Base-by-base conservation (phyloP, 2,888 invertebrate species). In the Himalopsyche kuldschensis region DNA sequence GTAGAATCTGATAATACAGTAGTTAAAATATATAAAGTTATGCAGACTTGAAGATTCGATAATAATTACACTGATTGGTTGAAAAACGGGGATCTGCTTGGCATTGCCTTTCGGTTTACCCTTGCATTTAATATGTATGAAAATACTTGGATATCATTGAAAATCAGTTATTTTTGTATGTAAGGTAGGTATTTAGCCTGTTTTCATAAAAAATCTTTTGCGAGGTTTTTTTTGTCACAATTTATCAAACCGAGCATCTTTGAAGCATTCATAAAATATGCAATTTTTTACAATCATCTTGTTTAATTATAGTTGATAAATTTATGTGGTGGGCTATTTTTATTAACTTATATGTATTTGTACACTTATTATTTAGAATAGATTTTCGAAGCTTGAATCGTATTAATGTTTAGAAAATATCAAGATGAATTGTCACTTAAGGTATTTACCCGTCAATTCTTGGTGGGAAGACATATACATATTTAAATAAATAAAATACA, bases 261-360 rank as follows among this genome's bases (percentile, higher is more conserved):
- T 55, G 24, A 24, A n/a, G 55, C 55, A 55, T 55, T 55, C 55
- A 55, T 69, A 69, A 69, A 3, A 69, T 30, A 20, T 55, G 15
- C 69, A 69, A 10, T 27, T 69, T 69, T 55, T 24, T 69, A 11
- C 15, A 27, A 27, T 30, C 8, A 11, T 15, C 35, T 41, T 32
- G 32, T 32, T 41, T 41, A 41, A 41, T 41, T 41, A 11, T 69
- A 27, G 24, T 69, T 69, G 30, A 78, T 78, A 78, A 78, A 46
- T 46, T 20, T 30, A 78, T 78, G 78, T 78, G 78, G 78, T 47
- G 78, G 78, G 47, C 47, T 78, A 78, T 30, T 78, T 46, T 46
- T 78, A 47, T 78, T 30, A 69, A 69, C 27, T 69, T 69, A 69
- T 27, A 8, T 69, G 30, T 27, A 69, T 27, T 24, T 69, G 69